Base-by-base conservation (phyloP, 2,113 vertebrate genomes). In the Scalopus aquaticus region DNA sequence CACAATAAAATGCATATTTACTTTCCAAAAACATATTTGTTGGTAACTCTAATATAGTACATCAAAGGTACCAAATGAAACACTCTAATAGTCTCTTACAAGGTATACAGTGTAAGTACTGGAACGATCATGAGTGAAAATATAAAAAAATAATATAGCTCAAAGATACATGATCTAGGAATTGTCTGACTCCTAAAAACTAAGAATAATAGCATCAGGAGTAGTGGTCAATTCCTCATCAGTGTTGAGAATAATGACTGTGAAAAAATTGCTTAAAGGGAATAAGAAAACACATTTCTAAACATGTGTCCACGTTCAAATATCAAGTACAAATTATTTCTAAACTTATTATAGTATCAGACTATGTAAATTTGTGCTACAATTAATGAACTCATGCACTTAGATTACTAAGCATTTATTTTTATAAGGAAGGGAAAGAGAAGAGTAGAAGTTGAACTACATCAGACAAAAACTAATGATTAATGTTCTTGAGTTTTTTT, bases 251-350 rank as follows among this genome's bases (percentile, higher is more conserved):
- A 78, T 83, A 91, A 90, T 12, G 90, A 95, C 88, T 32, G 10
- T 76, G 6, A 74, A 86, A 13, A 90, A 94, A 85, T 46, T 35
- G 54, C 46, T 92, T 69, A 95, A 56, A 83, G 44, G 26, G 22
- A 96, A 35, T 64, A 90, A 39, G 19, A 80, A 91, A 93, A 20
- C 10, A 76, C 24, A 4, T 17, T 84, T 83, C 9, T 89, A 67
- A 89, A 89, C 51, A 51, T 35, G 6, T 77, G 5, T 58, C 76
- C 90, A 20, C 76, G 49, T 44, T 88, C 28, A 72, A 91, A 89
- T 79, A 92, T 28, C 28, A 93, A 91, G 82, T 51, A 37, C 15
- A 77, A 94, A 77, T 20, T 86, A 60, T 89, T 93, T 96, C 30
- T 82, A 56, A 92, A 88, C 85, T 86, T 94, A 95, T 56, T 32